Conservation (phyloP, 1,140 invertebrate genomes). For the Apis florea region DNA sequence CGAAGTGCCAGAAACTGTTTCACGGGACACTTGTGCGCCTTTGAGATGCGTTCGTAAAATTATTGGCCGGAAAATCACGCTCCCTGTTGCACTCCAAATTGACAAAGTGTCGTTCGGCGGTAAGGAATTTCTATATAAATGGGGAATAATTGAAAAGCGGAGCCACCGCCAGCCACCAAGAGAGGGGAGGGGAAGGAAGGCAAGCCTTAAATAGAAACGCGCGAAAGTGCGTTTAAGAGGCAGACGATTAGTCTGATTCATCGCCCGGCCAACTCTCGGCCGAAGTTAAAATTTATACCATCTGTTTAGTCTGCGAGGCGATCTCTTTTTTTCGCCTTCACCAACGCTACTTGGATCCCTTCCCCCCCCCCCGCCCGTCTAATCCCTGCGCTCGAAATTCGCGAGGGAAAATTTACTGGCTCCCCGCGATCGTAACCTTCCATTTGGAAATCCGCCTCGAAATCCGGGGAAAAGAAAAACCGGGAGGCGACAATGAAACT, state of each 20-base stretch:
- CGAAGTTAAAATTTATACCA: conserved; percentile 59
- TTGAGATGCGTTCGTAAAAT: background rate
- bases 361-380: conserved; percentile 22
- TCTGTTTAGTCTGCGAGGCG: conserved; percentile 58
- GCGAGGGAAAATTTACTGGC: conserved; percentile 38
- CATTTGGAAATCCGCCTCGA: background rate
- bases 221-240: conserved; percentile 40
- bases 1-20: too few relatives aligned
- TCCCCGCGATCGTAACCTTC: background rate
- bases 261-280: conserved; percentile 31
- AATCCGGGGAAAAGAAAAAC: background rate
- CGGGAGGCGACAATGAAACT: background rate
- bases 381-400: conserved; percentile 48
- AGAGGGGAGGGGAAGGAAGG: background rate
- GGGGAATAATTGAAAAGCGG: conserved; percentile 28
- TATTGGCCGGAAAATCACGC: background rate
- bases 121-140: conserved; percentile 32
- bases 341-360: background rate
- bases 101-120: conserved; percentile 13
- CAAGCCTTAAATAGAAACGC: conserved; percentile 41
- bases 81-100: background rate
- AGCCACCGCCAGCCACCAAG: background rate
- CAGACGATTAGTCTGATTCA: conserved; percentile 60
- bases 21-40: too few relatives aligned
- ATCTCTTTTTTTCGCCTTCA: conserved; percentile 41